A percentile compares a stretch with the other conserved stretches of the same genome.
Conservation (phyloP, 2,113 vertebrate species). For the Antidorcas marsupialis region DNA sequence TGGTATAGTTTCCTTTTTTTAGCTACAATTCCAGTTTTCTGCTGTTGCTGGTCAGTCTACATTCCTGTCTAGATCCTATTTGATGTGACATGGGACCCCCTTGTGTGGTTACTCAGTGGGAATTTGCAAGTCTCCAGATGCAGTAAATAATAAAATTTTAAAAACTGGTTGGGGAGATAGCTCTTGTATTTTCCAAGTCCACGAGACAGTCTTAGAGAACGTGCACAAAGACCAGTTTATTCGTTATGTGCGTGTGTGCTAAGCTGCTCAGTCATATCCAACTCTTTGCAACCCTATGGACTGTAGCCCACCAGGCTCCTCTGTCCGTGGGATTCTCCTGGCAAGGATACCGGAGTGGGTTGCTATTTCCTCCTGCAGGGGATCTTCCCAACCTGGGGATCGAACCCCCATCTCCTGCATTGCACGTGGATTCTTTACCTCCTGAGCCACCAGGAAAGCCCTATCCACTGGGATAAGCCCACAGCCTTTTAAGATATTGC, state of each 20-base stretch:
- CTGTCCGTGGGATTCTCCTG: background rate
- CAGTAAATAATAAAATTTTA: background rate
- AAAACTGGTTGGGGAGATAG: background rate
- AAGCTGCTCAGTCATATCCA: background rate
- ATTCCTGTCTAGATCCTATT: background rate
- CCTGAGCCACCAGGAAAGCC: background rate
- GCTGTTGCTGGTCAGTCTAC: background rate
- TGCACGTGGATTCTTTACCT: background rate
- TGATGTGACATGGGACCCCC: background rate
- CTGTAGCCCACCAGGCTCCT: background rate
- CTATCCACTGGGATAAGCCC: background rate
- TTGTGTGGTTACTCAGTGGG: background rate
- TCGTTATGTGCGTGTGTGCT: background rate
- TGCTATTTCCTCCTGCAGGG: background rate
- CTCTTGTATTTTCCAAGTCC: background rate
- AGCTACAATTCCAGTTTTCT: background rate
- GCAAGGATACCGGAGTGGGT: background rate
- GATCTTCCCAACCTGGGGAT: background rate
- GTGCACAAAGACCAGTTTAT: background rate
- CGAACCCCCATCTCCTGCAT: background rate
- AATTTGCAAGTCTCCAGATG: background rate
- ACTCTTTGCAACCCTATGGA: background rate
- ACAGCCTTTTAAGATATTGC: background rate
- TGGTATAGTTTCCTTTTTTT: background rate
- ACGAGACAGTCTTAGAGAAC: background rate